Evolutionary conservation across 1,140 invertebrate genomes (phyloP).

Genomic region (Muscidifurax raptorellus): DNA sequence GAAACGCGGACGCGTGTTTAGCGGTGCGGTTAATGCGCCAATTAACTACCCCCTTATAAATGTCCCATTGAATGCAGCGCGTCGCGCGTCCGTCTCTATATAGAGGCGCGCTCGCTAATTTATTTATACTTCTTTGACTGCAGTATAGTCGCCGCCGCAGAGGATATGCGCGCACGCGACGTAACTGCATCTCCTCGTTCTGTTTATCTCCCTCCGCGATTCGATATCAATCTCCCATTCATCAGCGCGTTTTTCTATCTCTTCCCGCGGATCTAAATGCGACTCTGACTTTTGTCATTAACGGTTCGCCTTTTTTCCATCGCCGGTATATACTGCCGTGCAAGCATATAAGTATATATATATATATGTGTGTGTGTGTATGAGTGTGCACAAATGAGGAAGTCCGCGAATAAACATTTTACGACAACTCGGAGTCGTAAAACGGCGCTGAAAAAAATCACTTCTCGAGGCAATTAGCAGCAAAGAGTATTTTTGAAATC

Average conservation of each 20-base stretch:
- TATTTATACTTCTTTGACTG: constrained; percentile 53
- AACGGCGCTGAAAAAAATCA: background rate
- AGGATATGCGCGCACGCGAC: background rate
- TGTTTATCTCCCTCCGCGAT: background rate
- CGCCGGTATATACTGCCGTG: too few relatives aligned
- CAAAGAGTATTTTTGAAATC: background rate
- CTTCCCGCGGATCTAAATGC: constrained; percentile 6
- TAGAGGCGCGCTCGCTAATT: constrained; percentile 49
- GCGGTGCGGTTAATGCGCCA: constrained; percentile 55
- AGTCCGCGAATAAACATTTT: too few relatives aligned
- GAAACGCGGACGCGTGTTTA: constrained; percentile 36
- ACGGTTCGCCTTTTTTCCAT: background rate
- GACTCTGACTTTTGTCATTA: background rate
- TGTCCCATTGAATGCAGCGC: constrained; percentile 50
- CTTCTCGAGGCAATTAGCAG: background rate
- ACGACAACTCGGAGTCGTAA: too few relatives aligned
- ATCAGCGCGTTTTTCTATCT: constrained; percentile 36
- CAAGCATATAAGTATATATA: too few relatives aligned
- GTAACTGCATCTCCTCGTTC: background rate
- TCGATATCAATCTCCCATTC: constrained; percentile 34
- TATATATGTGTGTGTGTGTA: too few relatives aligned
- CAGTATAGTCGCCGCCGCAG: constrained; percentile 9
- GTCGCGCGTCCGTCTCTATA: constrained; percentile 12
- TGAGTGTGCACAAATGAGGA: too few relatives aligned
- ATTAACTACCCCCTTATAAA: constrained; percentile 58